These are phyloP conservation scores for Erebia palarica DNA, from an alignment of 2,888 invertebrate species.

Conservation along the genomic window DNA sequence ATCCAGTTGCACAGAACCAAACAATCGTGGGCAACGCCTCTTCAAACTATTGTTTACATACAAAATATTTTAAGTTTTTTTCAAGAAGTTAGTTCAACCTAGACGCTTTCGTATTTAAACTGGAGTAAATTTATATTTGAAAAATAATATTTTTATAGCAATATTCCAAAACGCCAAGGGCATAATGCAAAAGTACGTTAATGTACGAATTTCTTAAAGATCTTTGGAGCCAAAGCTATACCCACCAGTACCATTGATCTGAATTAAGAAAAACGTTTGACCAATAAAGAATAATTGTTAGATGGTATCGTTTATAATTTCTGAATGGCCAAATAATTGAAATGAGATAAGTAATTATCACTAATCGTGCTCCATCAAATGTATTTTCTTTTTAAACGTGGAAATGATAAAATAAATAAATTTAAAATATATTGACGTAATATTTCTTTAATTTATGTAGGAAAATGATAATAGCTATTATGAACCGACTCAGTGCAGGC, in stretches of 20 bases:
- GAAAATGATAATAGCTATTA: neutral
- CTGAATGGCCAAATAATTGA: neutral
- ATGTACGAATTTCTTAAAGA: too few relatives aligned
- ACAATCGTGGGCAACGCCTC: conserved; percentile 8
- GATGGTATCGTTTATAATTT: too few relatives aligned
- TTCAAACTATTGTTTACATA: conserved; percentile 8
- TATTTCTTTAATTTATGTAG: neutral
- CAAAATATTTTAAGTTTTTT: neutral
- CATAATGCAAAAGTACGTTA: too few relatives aligned
- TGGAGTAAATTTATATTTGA: too few relatives aligned
- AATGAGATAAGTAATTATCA: neutral
- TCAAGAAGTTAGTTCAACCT: too few relatives aligned
- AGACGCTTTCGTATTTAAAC: too few relatives aligned
- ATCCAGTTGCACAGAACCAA: neutral
- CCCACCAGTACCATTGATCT: neutral
- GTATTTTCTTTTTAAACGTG: neutral
- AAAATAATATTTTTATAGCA: too few relatives aligned
- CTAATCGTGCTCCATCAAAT: too few relatives aligned
- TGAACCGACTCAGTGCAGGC: neutral
- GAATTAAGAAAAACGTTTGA: neutral
- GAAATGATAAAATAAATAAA: neutral
- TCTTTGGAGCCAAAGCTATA: too few relatives aligned
- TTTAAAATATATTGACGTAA: neutral
- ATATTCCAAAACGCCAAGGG: too few relatives aligned
- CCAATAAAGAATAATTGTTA: neutral